These are phyloP conservation scores for Acanthiza pusilla DNA, from an alignment of 2,797 vertebrate species.

Conservation along the genomic window DNA sequence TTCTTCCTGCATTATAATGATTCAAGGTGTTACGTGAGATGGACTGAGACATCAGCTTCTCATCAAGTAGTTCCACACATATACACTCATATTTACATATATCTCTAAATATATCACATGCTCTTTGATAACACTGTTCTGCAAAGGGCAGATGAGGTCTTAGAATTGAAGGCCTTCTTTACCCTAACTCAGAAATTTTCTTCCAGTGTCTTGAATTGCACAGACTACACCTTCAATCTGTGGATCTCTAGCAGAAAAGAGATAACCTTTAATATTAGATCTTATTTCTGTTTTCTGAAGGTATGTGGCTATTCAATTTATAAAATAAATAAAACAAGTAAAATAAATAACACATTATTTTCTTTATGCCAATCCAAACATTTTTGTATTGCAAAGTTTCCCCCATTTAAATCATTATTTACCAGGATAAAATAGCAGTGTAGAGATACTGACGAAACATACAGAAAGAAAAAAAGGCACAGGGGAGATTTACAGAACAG, in stretches of 20 bases:
- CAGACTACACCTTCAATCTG: not conserved
- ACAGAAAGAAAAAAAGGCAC: not conserved
- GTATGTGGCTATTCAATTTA: not conserved
- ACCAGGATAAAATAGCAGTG: not conserved
- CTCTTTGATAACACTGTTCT: not conserved
- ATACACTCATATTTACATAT: not conserved
- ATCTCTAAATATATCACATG: not conserved
- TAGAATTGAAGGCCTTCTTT: not conserved
- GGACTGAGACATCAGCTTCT: not conserved
- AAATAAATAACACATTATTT: not conserved
- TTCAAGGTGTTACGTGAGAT: not conserved
- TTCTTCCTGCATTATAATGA: not conserved
- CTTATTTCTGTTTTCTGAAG: not conserved
- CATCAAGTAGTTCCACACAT: not conserved
- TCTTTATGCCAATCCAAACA: not conserved
- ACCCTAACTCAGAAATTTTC: not conserved
- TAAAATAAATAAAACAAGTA: not conserved
- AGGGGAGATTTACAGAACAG: not conserved
- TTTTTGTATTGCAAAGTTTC: not conserved
- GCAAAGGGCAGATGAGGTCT: not conserved
- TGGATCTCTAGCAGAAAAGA: not conserved
- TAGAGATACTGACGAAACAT: not conserved
- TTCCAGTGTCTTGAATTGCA: not conserved
- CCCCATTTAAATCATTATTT: not conserved
- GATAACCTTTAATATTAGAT: not conserved